Percentiles rank a stretch among this genome's conserved stretches.
phyloP scores from a whole-genome alignment of 2,888 invertebrate genomes.

The Rotaria socialis region DNA sequence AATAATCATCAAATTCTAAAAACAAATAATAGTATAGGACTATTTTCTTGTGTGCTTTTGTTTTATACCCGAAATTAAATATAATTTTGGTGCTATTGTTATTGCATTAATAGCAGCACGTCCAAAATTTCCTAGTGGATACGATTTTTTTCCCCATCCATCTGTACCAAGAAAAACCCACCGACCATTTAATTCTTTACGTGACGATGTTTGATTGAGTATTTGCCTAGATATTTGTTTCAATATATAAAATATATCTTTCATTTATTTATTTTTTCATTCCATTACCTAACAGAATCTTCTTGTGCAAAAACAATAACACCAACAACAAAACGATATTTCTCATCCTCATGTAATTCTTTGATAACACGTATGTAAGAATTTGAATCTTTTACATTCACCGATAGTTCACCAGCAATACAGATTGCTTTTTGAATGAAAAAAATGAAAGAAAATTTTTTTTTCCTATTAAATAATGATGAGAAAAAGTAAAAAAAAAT shows the following conservation, averaged over 20 bases:
- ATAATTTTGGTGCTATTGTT: slow-evolving; percentile 56
- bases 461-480: too few relatives aligned
- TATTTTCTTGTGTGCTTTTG: slow-evolving; percentile 37
- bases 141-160: slow-evolving; percentile 58
- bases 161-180: slow-evolving; percentile 57
- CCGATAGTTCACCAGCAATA: slow-evolving; percentile 32
- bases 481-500: background rate
- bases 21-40: background rate
- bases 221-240: background rate
- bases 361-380: background rate
- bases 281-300: slow-evolving; percentile 10
- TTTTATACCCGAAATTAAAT: slow-evolving; percentile 52
- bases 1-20: slow-evolving; percentile 56
- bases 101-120: slow-evolving; percentile 56
- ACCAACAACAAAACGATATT: background rate
- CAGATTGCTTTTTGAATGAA: background rate
- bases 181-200: slow-evolving; percentile 48
- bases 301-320: slow-evolving; percentile 35
- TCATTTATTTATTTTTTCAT: background rate
- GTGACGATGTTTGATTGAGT: background rate
- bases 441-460: background rate
- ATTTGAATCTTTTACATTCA: background rate
- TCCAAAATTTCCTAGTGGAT: slow-evolving; percentile 55
- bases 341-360: slow-evolving; percentile 2
- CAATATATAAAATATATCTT: background rate